Conservation (phyloP, 2,113 vertebrate genomes). For the Prionailurus bengalensis region DNA sequence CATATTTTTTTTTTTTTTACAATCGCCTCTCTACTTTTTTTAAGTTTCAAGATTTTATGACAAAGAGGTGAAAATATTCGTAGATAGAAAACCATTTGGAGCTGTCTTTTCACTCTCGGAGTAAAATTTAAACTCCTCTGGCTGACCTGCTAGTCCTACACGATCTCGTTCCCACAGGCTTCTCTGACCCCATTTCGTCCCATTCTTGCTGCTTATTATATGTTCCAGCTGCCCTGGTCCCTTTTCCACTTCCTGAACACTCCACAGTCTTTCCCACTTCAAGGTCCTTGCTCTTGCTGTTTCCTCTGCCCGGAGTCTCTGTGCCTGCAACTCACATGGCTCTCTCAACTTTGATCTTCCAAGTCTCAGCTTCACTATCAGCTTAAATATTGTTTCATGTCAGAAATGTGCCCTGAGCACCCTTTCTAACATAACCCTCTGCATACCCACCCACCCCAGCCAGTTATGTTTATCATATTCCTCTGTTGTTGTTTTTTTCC, state of each 20-base stretch:
- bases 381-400: background rate
- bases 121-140: background rate
- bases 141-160: background rate
- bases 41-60: slow-evolving; percentile 30
- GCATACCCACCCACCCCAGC: background rate
- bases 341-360: background rate
- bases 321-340: background rate
- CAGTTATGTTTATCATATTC: background rate
- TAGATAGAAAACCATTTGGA: background rate
- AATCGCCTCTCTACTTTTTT: background rate
- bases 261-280: background rate
- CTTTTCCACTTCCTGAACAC: background rate
- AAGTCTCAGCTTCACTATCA: background rate
- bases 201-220: background rate
- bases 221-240: fast-evolving
- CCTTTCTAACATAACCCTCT: background rate
- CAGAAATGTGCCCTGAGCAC: background rate
- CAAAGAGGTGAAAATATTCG: background rate
- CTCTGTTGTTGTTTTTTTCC: background rate
- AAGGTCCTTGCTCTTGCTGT: background rate
- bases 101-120: background rate
- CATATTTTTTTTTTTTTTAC: background rate
- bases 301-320: background rate
- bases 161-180: background rate
- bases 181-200: background rate